Base-by-base conservation (phyloP, 2,797 vertebrate genomes). In the Tarsius wallacei region DNA sequence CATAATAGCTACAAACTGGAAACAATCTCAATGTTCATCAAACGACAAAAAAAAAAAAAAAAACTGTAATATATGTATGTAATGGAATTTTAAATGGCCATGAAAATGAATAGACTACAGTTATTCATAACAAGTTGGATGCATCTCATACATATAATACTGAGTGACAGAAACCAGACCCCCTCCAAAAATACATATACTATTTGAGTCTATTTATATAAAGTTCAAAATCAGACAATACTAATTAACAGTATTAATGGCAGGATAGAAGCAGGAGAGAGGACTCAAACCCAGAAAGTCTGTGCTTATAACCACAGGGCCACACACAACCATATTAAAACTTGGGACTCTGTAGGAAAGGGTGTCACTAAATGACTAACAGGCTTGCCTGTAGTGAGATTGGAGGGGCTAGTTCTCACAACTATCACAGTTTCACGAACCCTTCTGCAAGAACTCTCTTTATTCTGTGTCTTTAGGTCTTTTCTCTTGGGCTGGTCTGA, bases 191-290 rank as follows among this genome's bases (percentile, higher is more conserved):
- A 71, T 15, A 64, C 6, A 89, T 7, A 53, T 4, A 66, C 16
- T 57, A 4, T 59, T 70, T 61, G 31, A 82, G n/a, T 57, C 55
- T 26, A n/a, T 55, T 96, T 66, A 87, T 5, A 71, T 4, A 21
- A 92, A 81, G 33, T 57, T 86, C 83, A 78, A 94, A 96, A 86
- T 31, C 49, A 36, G 66, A 15, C 13, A 85, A 84, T 91, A 70
- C 14, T 68, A 80, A 94, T 21, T 36, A 70, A 51, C 13, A 31
- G 53, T 36, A 59, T 74, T 61, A 87, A 55, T 57, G 17, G 31
- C 47, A 74, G 17, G 10, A 53, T 5, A 57, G 28, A 1, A 24
- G 13, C 16, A n/a, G 36, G 31, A 68, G n/a, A 91, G 26, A 88
- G 10, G 1, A 59, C 1, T 53, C 61, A 74, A 71, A n/a, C 0